Percentiles rank a stretch among this genome's conserved stretches.
Conservation (phyloP, 2,113 vertebrate species). For the Stercorarius parasiticus region DNA sequence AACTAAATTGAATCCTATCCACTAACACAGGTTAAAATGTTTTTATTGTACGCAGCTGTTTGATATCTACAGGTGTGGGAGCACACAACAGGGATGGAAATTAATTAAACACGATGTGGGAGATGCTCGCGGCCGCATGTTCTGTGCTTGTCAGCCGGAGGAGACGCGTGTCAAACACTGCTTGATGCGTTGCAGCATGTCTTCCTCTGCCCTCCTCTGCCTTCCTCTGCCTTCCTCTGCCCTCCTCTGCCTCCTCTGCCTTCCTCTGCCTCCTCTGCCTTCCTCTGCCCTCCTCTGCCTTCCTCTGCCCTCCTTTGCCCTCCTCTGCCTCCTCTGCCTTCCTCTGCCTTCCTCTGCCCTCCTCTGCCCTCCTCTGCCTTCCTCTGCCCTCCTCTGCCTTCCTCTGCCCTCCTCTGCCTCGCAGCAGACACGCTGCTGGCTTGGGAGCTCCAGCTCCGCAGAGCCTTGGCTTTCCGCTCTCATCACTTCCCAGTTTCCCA, state of each 20-base stretch:
- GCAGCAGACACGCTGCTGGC: not conserved
- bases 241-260: too few species aligned
- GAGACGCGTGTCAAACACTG: conserved; percentile 14
- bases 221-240: not conserved
- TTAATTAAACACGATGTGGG: conserved; percentile 47
- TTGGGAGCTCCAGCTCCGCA: not conserved
- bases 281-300: too few species aligned
- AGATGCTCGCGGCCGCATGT: conserved; percentile 10
- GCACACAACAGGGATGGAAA: not conserved
- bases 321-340: too few species aligned
- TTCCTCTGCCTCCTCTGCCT: too few species aligned
- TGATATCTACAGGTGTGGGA: conserved; percentile 57
- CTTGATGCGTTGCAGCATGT: not conserved
- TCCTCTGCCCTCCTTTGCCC: too few species aligned
- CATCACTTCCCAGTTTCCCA: accelerated
- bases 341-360: too few species aligned
- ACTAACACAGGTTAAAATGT: not conserved
- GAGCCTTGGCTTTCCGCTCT: not conserved
- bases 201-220: not conserved
- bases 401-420: not conserved
- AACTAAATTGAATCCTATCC: not conserved
- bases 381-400: too few species aligned
- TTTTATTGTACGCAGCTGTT: conserved; percentile 22
- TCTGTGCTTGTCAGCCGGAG: conserved; percentile 12
- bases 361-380: too few species aligned